Conservation (phyloP, 2,113 vertebrate species). For the Anser cygnoides region DNA sequence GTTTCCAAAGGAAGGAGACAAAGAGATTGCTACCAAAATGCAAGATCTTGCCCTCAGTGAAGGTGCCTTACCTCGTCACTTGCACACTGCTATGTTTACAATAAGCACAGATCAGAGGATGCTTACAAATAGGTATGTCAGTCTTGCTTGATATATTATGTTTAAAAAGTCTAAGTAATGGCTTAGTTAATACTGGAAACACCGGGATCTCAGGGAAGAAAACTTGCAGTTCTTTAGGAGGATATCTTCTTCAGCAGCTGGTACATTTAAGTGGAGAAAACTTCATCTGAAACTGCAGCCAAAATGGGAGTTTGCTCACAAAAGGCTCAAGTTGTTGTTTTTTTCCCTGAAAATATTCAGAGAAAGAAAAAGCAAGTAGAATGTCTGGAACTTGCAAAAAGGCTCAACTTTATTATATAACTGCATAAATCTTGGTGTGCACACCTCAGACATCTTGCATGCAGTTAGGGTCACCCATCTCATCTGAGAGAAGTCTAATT, state of each 20-base stretch:
- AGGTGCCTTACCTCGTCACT: slow-evolving; percentile 94
- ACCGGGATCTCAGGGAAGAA: neutral
- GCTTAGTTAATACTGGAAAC: neutral
- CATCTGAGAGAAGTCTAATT: neutral
- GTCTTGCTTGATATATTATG: slow-evolving; percentile 20
- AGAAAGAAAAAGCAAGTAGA: neutral
- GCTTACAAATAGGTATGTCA: slow-evolving; percentile 94
- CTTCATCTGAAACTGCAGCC: neutral
- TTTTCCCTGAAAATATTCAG: neutral
- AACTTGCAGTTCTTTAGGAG: neutral
- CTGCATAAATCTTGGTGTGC: neutral
- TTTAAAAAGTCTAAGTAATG: neutral
- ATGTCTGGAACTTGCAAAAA: neutral
- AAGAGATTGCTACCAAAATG: slow-evolving; percentile 98
- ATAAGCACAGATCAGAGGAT: slow-evolving; percentile 96
- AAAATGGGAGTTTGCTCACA: neutral
- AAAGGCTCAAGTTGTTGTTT: neutral
- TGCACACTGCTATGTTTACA: slow-evolving; percentile 97
- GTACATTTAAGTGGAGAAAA: neutral
- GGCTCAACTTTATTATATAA: neutral
- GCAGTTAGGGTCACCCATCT: neutral
- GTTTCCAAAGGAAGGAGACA: slow-evolving; percentile 94
- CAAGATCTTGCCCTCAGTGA: slow-evolving; percentile 98
- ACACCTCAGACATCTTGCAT: neutral
- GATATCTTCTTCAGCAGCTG: neutral